A percentile compares a stretch with the other conserved stretches of the same genome.
phyloP scores from a whole-genome alignment of 2,888 invertebrate species.

The Agapostemon virescens region DNA sequence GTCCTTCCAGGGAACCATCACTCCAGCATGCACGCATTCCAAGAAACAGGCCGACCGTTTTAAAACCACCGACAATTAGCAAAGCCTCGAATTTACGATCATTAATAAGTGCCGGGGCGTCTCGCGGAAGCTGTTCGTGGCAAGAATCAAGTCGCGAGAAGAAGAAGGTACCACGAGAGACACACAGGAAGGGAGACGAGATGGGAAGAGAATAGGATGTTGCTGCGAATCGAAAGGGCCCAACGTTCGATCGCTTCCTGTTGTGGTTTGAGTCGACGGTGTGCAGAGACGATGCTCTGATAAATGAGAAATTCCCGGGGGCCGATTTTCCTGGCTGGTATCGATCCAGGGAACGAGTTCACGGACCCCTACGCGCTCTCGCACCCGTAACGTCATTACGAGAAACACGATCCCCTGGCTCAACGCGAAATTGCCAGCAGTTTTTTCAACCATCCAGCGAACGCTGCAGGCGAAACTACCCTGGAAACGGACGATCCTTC shows the following conservation, averaged over 20 bases:
- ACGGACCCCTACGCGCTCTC: slow-evolving; percentile 48
- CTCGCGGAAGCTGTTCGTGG: not conserved
- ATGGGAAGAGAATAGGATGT: not conserved
- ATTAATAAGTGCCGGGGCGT: slow-evolving; percentile 3
- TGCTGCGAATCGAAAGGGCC: slow-evolving; percentile 21
- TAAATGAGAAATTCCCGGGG: slow-evolving; percentile 63
- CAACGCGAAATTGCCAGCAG: slow-evolving; percentile 61
- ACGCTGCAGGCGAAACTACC: slow-evolving; percentile 45
- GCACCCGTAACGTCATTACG: slow-evolving; percentile 65
- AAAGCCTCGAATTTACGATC: slow-evolving; percentile 5
- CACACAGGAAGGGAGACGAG: too few species aligned
- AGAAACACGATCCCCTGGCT: slow-evolving; percentile 63
- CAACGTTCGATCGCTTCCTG: slow-evolving; percentile 36
- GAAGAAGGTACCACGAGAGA: not conserved
- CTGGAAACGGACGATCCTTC: slow-evolving; percentile 37
- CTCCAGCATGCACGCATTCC: not conserved
- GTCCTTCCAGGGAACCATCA: slow-evolving; percentile 6
- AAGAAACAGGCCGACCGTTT: not conserved
- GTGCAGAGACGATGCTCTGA: slow-evolving; percentile 29
- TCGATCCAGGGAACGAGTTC: slow-evolving; percentile 62
- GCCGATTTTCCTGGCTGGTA: slow-evolving; percentile 64
- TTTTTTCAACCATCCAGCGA: slow-evolving; percentile 56
- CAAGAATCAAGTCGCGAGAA: not conserved
- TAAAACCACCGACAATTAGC: not conserved
- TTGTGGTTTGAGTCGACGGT: slow-evolving; percentile 45